Percentiles rank a stretch among this genome's conserved stretches.
These are phyloP conservation scores for human DNA, from an alignment of 2,113 vertebrate genomes.

Conservation along the genomic window GRCh38 chr18:48792501-48793000, in stretches of 20 bases:
- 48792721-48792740: background rate
- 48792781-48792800: rapidly evolving
- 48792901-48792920: background rate
- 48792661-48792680: background rate
- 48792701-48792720: background rate
- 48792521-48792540: too few relatives aligned
- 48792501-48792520: background rate
- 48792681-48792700: background rate
- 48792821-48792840: rapidly evolving
- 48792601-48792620: background rate
- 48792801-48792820: background rate
- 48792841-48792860: background rate
- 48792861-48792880: rapidly evolving
- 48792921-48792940: background rate
- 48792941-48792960: too few relatives aligned
- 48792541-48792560: too few relatives aligned
- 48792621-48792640: background rate
- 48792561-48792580: too few relatives aligned
- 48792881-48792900: background rate
- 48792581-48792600: too few relatives aligned
- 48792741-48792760: background rate
- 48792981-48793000: background rate
- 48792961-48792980: background rate
- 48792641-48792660: background rate
- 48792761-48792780: background rate